phyloP scores from a whole-genome alignment of 64 coral and sea anemone genomes.

The Pachyseris speciosa region DNA sequence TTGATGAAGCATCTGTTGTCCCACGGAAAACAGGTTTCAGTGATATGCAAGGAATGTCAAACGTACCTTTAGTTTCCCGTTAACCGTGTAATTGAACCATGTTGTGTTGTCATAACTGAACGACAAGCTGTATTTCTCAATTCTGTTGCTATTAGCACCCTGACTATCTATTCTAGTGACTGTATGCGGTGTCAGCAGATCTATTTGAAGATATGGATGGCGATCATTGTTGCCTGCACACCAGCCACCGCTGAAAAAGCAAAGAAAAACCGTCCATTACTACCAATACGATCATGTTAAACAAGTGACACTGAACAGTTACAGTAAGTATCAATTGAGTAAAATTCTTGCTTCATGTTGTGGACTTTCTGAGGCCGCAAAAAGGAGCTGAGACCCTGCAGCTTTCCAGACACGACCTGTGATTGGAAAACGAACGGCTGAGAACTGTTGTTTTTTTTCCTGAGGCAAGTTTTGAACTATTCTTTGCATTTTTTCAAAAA shows the following conservation, averaged over 20 bases:
- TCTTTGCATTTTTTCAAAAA: too few relatives aligned
- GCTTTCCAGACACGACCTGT: too few relatives aligned
- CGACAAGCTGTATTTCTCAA: neutral
- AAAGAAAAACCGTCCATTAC: neutral
- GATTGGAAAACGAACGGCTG: too few relatives aligned
- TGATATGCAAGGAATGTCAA: neutral
- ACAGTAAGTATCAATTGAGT: too few relatives aligned
- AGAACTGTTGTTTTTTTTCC: too few relatives aligned
- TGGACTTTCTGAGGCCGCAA: too few relatives aligned
- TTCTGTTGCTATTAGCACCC: neutral
- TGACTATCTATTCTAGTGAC: constrained; percentile 63
- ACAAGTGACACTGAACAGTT: too few relatives aligned
- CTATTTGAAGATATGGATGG: constrained; percentile 82
- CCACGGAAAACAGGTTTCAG: neutral
- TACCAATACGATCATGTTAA: too few relatives aligned
- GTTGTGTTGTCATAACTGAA: constrained; percentile 67
- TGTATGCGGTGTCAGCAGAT: constrained; percentile 72
- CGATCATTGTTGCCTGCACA: constrained; percentile 28
- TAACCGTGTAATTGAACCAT: constrained; percentile 63
- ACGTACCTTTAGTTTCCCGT: constrained; percentile 47
- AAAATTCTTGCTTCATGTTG: too few relatives aligned
- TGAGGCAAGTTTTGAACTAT: too few relatives aligned
- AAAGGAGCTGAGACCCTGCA: too few relatives aligned
- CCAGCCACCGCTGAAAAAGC: constrained; percentile 52
- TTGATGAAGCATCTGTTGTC: too few relatives aligned